Evolutionary conservation across 2,113 vertebrate genomes (phyloP), one percentile per base, ranked within the genome.

Genomic region (Sprattus sprattus): DNA sequence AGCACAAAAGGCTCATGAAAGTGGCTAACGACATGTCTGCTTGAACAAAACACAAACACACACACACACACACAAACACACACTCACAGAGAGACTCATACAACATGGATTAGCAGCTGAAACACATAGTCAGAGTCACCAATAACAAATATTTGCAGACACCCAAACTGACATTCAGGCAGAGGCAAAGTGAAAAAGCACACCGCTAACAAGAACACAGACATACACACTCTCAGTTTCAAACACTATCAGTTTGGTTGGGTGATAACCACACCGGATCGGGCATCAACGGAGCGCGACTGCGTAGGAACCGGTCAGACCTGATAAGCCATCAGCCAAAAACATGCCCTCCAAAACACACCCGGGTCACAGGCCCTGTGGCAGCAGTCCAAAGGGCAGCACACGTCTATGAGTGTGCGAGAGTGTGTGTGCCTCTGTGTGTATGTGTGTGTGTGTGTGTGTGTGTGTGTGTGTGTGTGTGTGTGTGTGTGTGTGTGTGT

Each of bases 391-490:
- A 25, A 0, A 28, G 60, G 20, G 60, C 60, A 6, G 11, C 25
- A 25, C 9, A 67, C 7, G n/a, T 64, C 20, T 64, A 20, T 5
- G 4, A n/a, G 60, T 64, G 22, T 64, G 4, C n/a, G 39, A 39
- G 39, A 39, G 60, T 5, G 4, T 64, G 60, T 64, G 22, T 64
- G 3, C n/a, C 1, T 64, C 22, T 64, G 22, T 64, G 60, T 64
- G 60, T 64, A 3, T 25, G 60, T 64, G 22, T 64, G 54, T 57
- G 54, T 57, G 54, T 2, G 16, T 57, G 10, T 13, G 52, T 57
- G 52, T 57, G 52, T 57, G 52, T 57, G 52, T 83, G 57, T 67
- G 83, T 84, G 57, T 20, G 47, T 49, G 47, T 49, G 47, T 47
- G 46, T 49, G 47, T 49, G 47, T 49, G 7, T 49, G 47, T 49